Conservation (phyloP, 2,113 vertebrate genomes). For the Ceuthmochares aereus region DNA sequence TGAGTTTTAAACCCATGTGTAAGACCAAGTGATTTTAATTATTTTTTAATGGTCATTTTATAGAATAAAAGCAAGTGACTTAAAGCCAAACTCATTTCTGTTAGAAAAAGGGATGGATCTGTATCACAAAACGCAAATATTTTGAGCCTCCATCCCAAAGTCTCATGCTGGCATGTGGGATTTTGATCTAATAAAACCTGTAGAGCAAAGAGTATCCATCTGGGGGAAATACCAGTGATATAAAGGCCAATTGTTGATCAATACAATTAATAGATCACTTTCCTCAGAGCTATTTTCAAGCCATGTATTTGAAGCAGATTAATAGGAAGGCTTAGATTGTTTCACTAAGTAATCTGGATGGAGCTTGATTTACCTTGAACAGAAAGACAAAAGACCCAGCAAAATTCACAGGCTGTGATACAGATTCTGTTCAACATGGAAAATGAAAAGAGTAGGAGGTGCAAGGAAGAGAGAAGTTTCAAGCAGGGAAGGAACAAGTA, state of each 20-base stretch:
- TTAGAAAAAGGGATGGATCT: background rate
- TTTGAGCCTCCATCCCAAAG: background rate
- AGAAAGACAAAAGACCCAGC: background rate
- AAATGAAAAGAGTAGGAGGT: background rate
- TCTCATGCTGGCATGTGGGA: background rate
- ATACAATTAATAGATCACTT: conserved; percentile 16
- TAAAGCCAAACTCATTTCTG: background rate
- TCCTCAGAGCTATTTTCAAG: background rate
- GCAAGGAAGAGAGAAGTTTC: background rate
- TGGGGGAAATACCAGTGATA: background rate
- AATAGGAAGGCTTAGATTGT: conserved; percentile 6
- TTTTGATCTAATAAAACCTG: background rate
- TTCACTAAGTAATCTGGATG: background rate
- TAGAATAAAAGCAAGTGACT: background rate
- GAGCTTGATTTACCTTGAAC: background rate
- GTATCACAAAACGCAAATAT: background rate
- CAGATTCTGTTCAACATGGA: background rate
- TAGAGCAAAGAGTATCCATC: background rate
- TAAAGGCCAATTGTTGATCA: background rate
- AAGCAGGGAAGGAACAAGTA: background rate
- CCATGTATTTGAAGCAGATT: conserved; percentile 8
- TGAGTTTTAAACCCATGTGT: background rate
- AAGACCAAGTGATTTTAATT: background rate
- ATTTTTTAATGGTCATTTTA: background rate
- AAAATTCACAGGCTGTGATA: background rate